phyloP scores from a whole-genome alignment of 2,888 invertebrate genomes.

The Elegia similella region DNA sequence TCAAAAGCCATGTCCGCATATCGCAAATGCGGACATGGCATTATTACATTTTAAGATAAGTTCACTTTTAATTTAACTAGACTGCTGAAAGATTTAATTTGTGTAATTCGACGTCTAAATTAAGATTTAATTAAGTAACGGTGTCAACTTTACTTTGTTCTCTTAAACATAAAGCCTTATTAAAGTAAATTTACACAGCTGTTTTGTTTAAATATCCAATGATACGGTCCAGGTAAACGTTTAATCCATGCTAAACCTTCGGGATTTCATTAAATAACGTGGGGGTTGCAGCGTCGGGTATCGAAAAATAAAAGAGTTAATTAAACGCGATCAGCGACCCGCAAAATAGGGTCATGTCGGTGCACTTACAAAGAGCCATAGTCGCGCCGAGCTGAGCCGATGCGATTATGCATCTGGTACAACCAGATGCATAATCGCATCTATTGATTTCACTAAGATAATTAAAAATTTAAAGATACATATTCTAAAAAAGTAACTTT shows the following conservation, averaged over 20 bases:
- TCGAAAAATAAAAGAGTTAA: constrained; percentile 48
- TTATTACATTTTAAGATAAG: too few species aligned
- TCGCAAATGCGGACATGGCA: too few species aligned
- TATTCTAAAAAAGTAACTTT: too few species aligned
- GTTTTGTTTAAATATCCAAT: neutral
- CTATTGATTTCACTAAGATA: neutral
- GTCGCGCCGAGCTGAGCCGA: neutral
- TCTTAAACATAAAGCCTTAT: neutral
- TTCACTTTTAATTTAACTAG: neutral
- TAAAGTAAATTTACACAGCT: neutral
- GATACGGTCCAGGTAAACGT: neutral
- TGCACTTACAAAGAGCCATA: constrained; percentile 60
- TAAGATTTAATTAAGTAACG: neutral
- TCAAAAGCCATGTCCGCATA: too few species aligned
- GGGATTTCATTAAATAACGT: constrained; percentile 12
- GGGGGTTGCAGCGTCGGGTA: constrained; percentile 22
- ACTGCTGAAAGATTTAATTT: neutral
- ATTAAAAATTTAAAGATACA: too few species aligned
- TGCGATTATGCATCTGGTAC: neutral
- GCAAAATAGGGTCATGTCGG: constrained; percentile 59
- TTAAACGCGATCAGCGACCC: constrained; percentile 62
- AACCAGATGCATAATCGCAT: neutral
- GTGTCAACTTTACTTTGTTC: neutral
- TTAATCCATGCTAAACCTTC: neutral
- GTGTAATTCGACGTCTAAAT: neutral